Conservation (phyloP, 2,113 vertebrate species). For the Dromaius novaehollandiae region DNA sequence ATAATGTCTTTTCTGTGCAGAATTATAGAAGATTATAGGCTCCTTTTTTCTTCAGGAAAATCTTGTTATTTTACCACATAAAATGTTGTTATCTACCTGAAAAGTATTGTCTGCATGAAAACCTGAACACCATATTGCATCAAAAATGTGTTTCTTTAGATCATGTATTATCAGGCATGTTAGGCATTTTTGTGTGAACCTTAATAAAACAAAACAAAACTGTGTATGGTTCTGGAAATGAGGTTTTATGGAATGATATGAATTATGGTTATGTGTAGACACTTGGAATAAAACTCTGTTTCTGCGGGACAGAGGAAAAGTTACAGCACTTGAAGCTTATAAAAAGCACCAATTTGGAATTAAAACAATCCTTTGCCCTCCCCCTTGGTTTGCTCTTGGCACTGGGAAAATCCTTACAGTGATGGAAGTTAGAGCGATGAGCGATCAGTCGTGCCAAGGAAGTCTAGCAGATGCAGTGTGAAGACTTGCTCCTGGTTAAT, state of each 20-base stretch:
- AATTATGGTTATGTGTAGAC: constrained; percentile 47
- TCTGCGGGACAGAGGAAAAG: neutral
- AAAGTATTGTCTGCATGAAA: neutral
- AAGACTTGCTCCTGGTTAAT: constrained; percentile 54
- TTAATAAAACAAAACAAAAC: neutral
- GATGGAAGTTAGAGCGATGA: neutral
- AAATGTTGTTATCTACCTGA: constrained; percentile 36
- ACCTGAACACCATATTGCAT: neutral
- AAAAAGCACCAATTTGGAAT: constrained; percentile 33
- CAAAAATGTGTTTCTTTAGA: neutral
- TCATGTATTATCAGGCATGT: neutral
- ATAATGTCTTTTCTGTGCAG: neutral
- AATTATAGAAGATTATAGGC: constrained; percentile 65
- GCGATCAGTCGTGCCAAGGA: constrained; percentile 2
- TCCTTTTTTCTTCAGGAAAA: neutral
- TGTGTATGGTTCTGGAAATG: constrained; percentile 36
- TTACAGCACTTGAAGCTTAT: constrained; percentile 31
- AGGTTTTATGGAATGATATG: constrained; percentile 40
- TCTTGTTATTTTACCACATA: constrained; percentile 3
- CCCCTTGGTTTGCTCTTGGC: constrained; percentile 31
- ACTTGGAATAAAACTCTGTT: constrained; percentile 1
- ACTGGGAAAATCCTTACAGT: neutral
- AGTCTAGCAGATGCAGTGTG: constrained; percentile 19
- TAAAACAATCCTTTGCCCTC: neutral
- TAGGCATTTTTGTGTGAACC: neutral